Percentiles rank a stretch among this genome's conserved stretches.
phyloP scores from a whole-genome alignment of 2,797 vertebrate genomes.

The Helostoma temminkii region DNA sequence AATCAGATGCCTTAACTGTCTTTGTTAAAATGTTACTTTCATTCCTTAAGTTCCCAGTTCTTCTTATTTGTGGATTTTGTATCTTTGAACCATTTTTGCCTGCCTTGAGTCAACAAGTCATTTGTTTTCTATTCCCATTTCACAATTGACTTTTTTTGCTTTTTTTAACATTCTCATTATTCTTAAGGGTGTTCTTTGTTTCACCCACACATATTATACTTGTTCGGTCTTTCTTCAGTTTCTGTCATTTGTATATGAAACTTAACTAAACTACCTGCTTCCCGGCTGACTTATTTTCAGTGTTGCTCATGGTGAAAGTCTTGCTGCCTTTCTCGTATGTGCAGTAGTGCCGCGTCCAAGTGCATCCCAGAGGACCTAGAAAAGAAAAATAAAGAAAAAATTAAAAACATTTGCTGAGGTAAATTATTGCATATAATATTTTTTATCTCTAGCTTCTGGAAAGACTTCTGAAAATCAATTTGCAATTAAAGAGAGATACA shows the following conservation, averaged over 20 bases:
- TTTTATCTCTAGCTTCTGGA: slow-evolving; percentile 49
- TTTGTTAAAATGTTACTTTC: slow-evolving; percentile 27
- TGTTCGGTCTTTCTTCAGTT: slow-evolving; percentile 11
- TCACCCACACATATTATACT: slow-evolving; percentile 42
- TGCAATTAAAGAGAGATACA: slow-evolving; percentile 69
- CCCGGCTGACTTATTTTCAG: slow-evolving; percentile 92
- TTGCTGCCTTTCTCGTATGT: slow-evolving; percentile 95
- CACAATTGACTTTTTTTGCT: slow-evolving; percentile 22
- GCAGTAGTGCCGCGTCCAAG: slow-evolving; percentile 97
- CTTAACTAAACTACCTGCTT: slow-evolving; percentile 88
- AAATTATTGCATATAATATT: slow-evolving; percentile 28
- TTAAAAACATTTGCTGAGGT: not conserved
- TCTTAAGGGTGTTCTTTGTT: slow-evolving; percentile 40
- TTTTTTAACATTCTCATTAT: slow-evolving; percentile 21
- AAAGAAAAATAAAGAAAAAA: slow-evolving; percentile 36
- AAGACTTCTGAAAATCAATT: slow-evolving; percentile 72
- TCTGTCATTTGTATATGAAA: slow-evolving; percentile 25
- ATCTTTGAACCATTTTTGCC: slow-evolving; percentile 48
- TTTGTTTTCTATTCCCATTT: slow-evolving; percentile 52
- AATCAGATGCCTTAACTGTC: not conserved
- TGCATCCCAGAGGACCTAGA: slow-evolving; percentile 94
- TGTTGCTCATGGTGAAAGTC: slow-evolving; percentile 94
- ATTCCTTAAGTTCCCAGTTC: slow-evolving; percentile 9
- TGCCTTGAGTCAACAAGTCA: slow-evolving; percentile 37
- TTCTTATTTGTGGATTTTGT: slow-evolving; percentile 48